These are phyloP conservation scores for Mycetomoellerius zeteki DNA, from an alignment of 1,140 invertebrate species.

Conservation along the genomic window DNA sequence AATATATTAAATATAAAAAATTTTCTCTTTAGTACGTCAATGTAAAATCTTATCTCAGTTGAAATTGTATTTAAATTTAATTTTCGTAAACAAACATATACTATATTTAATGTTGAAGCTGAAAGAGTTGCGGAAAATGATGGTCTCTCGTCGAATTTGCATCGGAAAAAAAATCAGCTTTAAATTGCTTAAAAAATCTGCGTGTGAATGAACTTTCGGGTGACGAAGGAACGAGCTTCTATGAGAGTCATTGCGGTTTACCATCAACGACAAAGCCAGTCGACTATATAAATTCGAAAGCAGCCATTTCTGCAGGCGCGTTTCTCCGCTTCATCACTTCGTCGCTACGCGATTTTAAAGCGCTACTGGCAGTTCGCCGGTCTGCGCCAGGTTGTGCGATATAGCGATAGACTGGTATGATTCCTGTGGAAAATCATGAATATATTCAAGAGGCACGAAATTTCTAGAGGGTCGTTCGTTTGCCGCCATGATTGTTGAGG, in stretches of 20 bases:
- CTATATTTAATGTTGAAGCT: background rate
- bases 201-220: constrained; percentile 11
- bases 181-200: constrained; percentile 28
- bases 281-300: constrained; percentile 67
- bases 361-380: constrained; percentile 55
- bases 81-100: background rate
- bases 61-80: background rate
- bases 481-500: background rate
- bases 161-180: background rate
- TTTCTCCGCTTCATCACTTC: constrained; percentile 64
- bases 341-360: constrained; percentile 74
- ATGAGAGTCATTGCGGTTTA: constrained; percentile 53
- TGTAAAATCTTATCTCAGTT: background rate
- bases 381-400: constrained; percentile 12
- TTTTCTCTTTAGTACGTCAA: background rate
- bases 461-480: constrained; percentile 66
- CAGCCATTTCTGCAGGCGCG: constrained; percentile 47
- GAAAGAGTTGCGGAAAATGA: background rate
- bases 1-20: background rate
- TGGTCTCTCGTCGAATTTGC: background rate
- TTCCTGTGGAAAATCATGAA: constrained; percentile 76
- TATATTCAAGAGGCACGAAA: constrained; percentile 78
- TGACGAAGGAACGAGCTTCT: background rate
- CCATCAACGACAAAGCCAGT: constrained; percentile 51
- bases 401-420: constrained; percentile 57